phyloP scores from a whole-genome alignment of 2,888 invertebrate species.

The Drosophila subsilvestris region DNA sequence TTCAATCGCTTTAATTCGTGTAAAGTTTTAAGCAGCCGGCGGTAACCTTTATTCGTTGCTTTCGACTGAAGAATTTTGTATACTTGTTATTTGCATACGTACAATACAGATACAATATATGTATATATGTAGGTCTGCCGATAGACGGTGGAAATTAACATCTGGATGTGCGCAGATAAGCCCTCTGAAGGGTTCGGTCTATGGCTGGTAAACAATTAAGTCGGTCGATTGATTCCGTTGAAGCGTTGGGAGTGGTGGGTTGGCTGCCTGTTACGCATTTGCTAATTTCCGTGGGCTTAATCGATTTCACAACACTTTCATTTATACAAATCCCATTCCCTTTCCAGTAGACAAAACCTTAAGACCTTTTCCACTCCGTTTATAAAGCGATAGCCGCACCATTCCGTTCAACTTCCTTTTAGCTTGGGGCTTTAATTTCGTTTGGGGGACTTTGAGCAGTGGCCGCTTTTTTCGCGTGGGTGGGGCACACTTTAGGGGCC shows the following conservation, averaged over 20 bases:
- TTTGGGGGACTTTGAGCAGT: slow-evolving; percentile 1
- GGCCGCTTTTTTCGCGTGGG: neutral
- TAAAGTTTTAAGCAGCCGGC: no score
- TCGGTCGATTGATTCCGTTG: slow-evolving; percentile 42
- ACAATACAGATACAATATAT: neutral
- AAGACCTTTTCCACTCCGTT: neutral
- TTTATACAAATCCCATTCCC: slow-evolving; percentile 8
- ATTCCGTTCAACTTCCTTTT: slow-evolving; percentile 13
- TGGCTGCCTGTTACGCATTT: slow-evolving; percentile 13
- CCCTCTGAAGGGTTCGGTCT: slow-evolving; percentile 12
- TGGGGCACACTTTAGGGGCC: neutral
- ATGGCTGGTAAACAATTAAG: slow-evolving; percentile 54
- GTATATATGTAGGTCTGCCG: neutral
- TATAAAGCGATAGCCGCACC: slow-evolving; percentile 1
- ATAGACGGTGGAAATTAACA: slow-evolving; percentile 23
- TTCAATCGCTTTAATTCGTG: no score
- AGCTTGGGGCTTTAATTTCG: slow-evolving; percentile 32
- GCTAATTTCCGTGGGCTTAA: slow-evolving; percentile 21
- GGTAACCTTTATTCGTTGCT: neutral
- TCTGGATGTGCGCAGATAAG: slow-evolving; percentile 24
- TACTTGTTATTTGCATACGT: slow-evolving; percentile 26
- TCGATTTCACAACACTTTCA: slow-evolving; percentile 30
- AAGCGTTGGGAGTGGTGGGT: no score
- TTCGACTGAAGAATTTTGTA: neutral
- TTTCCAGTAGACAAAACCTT: neutral